These are phyloP conservation scores for Coturnix japonica DNA, from an alignment of 2,113 vertebrate genomes.

Conservation along the genomic window DNA sequence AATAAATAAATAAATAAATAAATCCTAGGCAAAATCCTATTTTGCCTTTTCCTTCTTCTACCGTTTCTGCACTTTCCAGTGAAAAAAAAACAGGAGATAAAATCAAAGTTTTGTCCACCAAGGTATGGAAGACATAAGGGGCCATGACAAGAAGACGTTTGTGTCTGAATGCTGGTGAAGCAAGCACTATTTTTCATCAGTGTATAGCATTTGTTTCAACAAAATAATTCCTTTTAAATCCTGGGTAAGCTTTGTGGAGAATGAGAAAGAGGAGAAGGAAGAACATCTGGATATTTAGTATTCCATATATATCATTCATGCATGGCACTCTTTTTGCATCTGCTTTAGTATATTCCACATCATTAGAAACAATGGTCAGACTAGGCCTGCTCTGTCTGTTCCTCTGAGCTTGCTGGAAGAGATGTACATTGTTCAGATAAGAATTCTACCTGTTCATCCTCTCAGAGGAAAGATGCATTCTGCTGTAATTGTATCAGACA, in stretches of 20 bases:
- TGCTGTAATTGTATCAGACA: constrained; percentile 6
- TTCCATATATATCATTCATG: neutral
- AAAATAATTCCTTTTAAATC: neutral
- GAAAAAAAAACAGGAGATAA: neutral
- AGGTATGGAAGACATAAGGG: neutral
- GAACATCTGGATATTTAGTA: neutral
- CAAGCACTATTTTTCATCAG: neutral
- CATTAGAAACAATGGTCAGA: neutral
- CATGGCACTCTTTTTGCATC: neutral
- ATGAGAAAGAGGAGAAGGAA: neutral
- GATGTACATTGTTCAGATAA: neutral
- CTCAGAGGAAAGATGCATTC: neutral
- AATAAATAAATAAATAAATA: neutral
- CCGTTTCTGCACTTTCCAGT: neutral
- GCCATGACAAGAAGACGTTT: neutral
- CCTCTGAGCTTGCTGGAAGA: neutral
- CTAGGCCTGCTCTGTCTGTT: neutral
- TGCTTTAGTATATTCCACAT: neutral
- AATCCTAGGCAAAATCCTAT: neutral
- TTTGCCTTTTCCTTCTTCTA: neutral
- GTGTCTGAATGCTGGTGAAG: neutral
- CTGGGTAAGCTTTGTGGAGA: neutral
- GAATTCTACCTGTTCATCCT: neutral
- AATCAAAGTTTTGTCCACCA: neutral
- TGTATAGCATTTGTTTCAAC: neutral